phyloP scores from a whole-genome alignment of 1,140 invertebrate species.

The Lucilia cuprina region DNA sequence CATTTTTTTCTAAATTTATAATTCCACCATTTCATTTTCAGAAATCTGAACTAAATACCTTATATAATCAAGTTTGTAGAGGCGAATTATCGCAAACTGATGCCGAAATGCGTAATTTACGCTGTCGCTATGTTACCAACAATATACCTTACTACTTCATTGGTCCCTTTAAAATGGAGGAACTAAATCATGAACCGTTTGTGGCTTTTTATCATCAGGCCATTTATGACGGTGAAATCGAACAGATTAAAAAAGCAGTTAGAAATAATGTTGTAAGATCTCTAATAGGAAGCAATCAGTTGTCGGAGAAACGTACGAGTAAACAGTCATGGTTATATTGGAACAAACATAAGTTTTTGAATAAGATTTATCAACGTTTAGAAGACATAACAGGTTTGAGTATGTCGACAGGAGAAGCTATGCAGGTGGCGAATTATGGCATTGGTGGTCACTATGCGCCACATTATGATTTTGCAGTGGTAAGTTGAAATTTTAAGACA shows the following conservation, averaged over 20 bases:
- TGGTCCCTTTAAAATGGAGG: slow-evolving; percentile 89
- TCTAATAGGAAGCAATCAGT: slow-evolving; percentile 87
- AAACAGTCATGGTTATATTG: slow-evolving; percentile 94
- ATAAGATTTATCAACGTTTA: slow-evolving; percentile 73
- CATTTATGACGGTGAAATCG: slow-evolving; percentile 87
- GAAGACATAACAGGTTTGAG: slow-evolving; percentile 82
- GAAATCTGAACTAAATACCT: not conserved
- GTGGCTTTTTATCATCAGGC: slow-evolving; percentile 88
- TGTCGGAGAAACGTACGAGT: slow-evolving; percentile 89
- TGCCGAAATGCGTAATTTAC: slow-evolving; percentile 64
- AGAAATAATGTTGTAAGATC: slow-evolving; percentile 86
- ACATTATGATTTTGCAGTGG: slow-evolving; percentile 77
- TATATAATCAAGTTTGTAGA: slow-evolving; percentile 73
- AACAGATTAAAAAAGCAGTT: slow-evolving; percentile 81
- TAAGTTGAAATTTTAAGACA: not conserved
- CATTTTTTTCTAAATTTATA: too few relatives aligned
- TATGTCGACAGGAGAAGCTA: slow-evolving; percentile 85
- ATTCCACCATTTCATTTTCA: too few relatives aligned
- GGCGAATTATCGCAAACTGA: slow-evolving; percentile 74
- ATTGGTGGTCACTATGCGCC: slow-evolving; percentile 98
- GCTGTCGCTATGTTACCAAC: slow-evolving; percentile 79
- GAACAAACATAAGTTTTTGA: slow-evolving; percentile 77
- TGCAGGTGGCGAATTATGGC: slow-evolving; percentile 97
- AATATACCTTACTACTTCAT: slow-evolving; percentile 78
- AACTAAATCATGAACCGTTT: slow-evolving; percentile 80